Conservation (phyloP, 2,888 invertebrate genomes). For the Hoplodrina blanda region DNA sequence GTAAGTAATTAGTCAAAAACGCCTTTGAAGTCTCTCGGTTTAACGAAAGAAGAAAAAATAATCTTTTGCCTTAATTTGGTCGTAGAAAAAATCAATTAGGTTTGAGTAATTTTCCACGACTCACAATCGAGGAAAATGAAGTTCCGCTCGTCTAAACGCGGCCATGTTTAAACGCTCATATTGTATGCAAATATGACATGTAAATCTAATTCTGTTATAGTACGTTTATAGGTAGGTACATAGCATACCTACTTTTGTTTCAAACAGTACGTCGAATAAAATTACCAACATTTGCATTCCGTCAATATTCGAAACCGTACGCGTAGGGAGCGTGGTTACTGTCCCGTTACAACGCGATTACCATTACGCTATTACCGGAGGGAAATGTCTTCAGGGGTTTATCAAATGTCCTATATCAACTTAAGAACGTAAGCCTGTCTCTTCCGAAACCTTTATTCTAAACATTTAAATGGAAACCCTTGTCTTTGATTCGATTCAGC, state of each 20-base stretch:
- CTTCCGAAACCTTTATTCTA: conserved; percentile 55
- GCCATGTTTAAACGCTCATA: conserved; percentile 17
- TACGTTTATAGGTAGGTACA: conserved; percentile 29
- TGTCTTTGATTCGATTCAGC: conserved; percentile 27
- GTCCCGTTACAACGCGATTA: conserved; percentile 77
- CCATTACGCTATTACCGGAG: conserved; percentile 70
- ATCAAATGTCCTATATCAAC: conserved; percentile 69
- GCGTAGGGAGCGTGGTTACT: conserved; percentile 69
- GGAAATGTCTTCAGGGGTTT: conserved; percentile 67
- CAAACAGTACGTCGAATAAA: conserved; percentile 61
- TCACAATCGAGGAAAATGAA: conserved; percentile 18
- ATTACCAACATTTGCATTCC: conserved; percentile 81
- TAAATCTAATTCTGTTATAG: conserved; percentile 24
- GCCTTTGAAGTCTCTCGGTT: background rate
- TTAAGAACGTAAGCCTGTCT: conserved; percentile 55
- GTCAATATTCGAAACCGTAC: conserved; percentile 74
- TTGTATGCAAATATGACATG: conserved; percentile 43
- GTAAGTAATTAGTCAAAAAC: conserved; percentile 2
- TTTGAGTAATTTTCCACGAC: conserved; percentile 32
- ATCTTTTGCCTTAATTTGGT: conserved; percentile 15
- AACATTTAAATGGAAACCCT: conserved; percentile 47
- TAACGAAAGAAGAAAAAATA: background rate
- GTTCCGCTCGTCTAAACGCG: conserved; percentile 1
- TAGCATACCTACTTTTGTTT: conserved; percentile 54
- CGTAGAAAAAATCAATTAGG: conserved; percentile 9